Evolutionary conservation across 1,140 invertebrate genomes (phyloP).

Genomic region (Musca vetustissima): DNA sequence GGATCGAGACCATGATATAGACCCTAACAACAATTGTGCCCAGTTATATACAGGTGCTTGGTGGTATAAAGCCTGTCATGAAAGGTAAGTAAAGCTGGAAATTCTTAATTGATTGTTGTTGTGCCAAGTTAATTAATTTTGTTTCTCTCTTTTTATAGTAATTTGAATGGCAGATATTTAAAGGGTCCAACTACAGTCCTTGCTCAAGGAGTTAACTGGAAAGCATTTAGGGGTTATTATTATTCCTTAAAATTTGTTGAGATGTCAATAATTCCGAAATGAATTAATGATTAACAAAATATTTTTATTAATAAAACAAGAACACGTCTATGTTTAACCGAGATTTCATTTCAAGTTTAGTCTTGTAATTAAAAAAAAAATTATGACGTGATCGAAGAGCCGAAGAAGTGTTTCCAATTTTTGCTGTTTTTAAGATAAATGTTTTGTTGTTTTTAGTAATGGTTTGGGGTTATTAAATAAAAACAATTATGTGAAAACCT

Average conservation of each 20-base stretch:
- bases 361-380: too few relatives aligned
- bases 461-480: too few relatives aligned
- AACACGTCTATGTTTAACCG: too few relatives aligned
- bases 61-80: conserved; percentile 53
- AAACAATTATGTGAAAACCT: too few relatives aligned
- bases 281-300: too few relatives aligned
- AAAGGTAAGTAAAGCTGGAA: background rate
- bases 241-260: conserved; percentile 24
- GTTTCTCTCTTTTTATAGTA: background rate
- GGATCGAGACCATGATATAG: conserved; percentile 65
- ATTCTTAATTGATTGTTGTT: background rate
- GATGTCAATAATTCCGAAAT: conserved; percentile 24
- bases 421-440: too few relatives aligned
- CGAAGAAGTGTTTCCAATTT: too few relatives aligned
- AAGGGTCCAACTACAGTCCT: conserved; percentile 6
- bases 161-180: conserved; percentile 18
- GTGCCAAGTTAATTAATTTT: too few relatives aligned
- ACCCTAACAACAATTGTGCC: conserved; percentile 63
- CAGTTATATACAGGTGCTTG: conserved; percentile 62
- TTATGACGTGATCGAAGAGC: too few relatives aligned
- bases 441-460: too few relatives aligned
- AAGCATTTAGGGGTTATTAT: conserved; percentile 16
- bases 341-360: too few relatives aligned
- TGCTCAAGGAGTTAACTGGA: conserved; percentile 17
- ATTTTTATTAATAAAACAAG: too few relatives aligned